Conservation (phyloP, 2,797 vertebrate species). For the Peromyscus aztecus region DNA sequence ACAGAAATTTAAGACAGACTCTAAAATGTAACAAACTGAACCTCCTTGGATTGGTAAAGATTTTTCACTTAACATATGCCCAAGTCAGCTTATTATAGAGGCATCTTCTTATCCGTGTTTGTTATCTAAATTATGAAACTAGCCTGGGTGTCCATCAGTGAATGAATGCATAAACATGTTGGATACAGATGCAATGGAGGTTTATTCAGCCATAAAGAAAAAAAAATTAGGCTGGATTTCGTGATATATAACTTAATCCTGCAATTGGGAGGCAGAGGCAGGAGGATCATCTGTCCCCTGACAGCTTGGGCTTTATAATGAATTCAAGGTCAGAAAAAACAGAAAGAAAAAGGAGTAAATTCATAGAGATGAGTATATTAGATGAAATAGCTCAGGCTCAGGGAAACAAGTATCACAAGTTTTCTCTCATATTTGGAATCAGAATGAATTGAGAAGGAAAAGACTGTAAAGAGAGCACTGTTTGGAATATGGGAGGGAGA, state of each 20-base stretch:
- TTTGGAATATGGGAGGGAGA: not conserved
- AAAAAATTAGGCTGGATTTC: not conserved
- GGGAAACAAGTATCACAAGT: not conserved
- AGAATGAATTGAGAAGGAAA: not conserved
- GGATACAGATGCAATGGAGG: not conserved
- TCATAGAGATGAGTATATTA: not conserved
- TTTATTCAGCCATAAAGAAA: not conserved
- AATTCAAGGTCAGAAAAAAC: not conserved
- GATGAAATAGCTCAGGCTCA: not conserved
- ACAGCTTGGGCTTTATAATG: not conserved
- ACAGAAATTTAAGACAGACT: not conserved
- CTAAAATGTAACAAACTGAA: not conserved
- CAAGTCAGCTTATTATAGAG: not conserved
- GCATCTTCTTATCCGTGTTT: not conserved
- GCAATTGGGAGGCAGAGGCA: not conserved
- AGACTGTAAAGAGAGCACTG: not conserved
- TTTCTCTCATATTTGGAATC: not conserved
- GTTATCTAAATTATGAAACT: not conserved
- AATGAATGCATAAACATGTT: not conserved
- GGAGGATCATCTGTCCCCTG: not conserved
- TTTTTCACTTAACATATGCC: not conserved
- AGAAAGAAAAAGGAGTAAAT: not conserved
- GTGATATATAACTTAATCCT: not conserved
- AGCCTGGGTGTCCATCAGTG: not conserved
- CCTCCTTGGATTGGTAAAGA: not conserved